phyloP scores from a whole-genome alignment of 2,797 vertebrate genomes.

The Iguana delicatissima region DNA sequence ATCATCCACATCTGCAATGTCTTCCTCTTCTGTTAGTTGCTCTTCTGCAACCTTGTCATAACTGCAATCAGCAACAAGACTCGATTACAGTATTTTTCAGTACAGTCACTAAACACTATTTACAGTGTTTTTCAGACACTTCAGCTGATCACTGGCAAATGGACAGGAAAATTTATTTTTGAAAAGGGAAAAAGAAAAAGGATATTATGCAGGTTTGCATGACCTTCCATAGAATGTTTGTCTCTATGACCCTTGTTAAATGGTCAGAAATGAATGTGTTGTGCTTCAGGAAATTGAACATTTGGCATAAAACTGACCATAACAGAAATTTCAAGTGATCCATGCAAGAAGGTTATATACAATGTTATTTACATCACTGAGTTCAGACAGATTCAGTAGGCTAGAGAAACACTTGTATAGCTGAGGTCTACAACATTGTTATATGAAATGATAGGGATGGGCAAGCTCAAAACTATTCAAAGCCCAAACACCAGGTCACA shows the following conservation, averaged over 20 bases:
- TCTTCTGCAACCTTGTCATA: slow-evolving; percentile 89
- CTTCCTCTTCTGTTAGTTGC: slow-evolving; percentile 82
- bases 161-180: background rate
- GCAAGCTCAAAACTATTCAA: background rate
- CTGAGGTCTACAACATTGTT: background rate
- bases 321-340: too few relatives aligned
- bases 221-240: slow-evolving; percentile 13
- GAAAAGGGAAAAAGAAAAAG: slow-evolving; percentile 7
- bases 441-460: background rate
- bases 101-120: background rate
- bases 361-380: background rate
- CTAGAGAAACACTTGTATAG: background rate
- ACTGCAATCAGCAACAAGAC: slow-evolving; percentile 72
- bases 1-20: slow-evolving; percentile 83
- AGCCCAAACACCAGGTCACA: background rate
- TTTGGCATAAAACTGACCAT: background rate
- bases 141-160: background rate
- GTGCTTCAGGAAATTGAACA: background rate
- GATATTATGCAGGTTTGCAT: background rate
- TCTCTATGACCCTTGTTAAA: background rate
- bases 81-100: background rate
- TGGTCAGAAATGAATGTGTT: background rate
- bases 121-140: background rate
- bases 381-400: background rate
- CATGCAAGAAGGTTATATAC: background rate